Evolutionary conservation across 1,140 invertebrate species (phyloP).

Genomic region (Microplitis mediator): DNA sequence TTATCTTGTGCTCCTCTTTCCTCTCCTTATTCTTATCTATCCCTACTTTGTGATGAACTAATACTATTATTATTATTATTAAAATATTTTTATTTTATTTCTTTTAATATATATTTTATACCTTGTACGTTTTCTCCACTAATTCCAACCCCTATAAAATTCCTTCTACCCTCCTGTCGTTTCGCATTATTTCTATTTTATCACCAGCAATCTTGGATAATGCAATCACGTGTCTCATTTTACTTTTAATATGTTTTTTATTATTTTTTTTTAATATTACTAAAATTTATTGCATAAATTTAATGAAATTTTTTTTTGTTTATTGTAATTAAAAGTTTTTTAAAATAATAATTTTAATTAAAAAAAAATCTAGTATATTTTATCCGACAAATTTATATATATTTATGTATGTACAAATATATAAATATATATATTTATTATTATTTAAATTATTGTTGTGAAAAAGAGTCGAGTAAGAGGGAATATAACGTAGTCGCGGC

Average conservation of each 20-base stretch:
- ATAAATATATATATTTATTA: conserved; percentile 12
- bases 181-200: conserved; percentile 63
- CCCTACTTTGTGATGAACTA: no score
- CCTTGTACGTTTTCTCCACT: conserved; percentile 6
- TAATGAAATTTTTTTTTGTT: not conserved
- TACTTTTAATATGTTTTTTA: conserved; percentile 17
- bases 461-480: conserved; percentile 2
- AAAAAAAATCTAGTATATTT: no score
- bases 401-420: no score
- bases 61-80: no score
- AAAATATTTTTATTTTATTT: no score
- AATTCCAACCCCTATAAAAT: conserved; percentile 17
- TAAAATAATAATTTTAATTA: no score
- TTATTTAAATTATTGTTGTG: not conserved
- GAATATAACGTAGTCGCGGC: conserved; percentile 19
- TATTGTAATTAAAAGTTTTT: not conserved
- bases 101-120: conserved; percentile 17
- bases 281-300: not conserved
- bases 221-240: conserved; percentile 46
- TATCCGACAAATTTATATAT: no score
- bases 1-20: not conserved
- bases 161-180: conserved; percentile 44
- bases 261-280: conserved; percentile 1
- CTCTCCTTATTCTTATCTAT: not conserved
- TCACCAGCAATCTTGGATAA: conserved; percentile 63